Conservation (phyloP, 2,888 invertebrate genomes). For the Thyatira batis region DNA sequence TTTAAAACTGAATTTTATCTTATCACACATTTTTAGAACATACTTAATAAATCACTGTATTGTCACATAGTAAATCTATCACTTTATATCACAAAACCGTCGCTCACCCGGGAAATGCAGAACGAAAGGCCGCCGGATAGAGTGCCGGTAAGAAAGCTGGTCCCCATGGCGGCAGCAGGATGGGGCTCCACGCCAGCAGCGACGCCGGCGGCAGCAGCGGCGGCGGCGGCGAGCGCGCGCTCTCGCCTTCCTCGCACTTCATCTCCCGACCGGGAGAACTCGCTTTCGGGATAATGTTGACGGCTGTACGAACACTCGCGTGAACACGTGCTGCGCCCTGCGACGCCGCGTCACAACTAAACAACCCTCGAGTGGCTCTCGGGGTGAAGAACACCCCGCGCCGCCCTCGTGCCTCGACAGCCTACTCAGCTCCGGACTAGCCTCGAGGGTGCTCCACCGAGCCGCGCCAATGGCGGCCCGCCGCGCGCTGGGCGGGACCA, state of each 20-base stretch:
- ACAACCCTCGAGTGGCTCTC: constrained; percentile 82
- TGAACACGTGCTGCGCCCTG: constrained; percentile 76
- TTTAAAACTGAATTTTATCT: no score
- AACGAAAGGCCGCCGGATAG: constrained; percentile 87
- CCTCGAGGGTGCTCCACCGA: constrained; percentile 76
- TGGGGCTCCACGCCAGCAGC: constrained; percentile 88
- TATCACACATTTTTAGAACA: constrained; percentile 15
- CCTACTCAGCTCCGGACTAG: constrained; percentile 75
- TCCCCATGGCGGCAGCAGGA: constrained; percentile 88
- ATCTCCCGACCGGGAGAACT: constrained; percentile 80
- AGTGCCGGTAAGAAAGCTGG: constrained; percentile 87
- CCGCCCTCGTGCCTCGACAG: constrained; percentile 80
- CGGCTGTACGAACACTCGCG: constrained; percentile 58
- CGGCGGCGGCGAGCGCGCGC: constrained; percentile 68
- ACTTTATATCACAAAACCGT: constrained; percentile 25
- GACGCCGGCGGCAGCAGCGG: constrained; percentile 83
- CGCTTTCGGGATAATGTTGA: constrained; percentile 79
- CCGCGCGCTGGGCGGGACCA: constrained; percentile 67
- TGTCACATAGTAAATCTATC: constrained; percentile 21
- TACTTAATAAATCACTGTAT: constrained; percentile 8
- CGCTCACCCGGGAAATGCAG: constrained; percentile 89
- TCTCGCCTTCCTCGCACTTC: constrained; percentile 77
- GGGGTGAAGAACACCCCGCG: constrained; percentile 80
- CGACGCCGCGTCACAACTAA: constrained; percentile 78
- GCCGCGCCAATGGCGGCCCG: constrained; percentile 62